Base-by-base conservation (phyloP, 1,140 invertebrate genomes). In the Brachionus calyciflorus region DNA sequence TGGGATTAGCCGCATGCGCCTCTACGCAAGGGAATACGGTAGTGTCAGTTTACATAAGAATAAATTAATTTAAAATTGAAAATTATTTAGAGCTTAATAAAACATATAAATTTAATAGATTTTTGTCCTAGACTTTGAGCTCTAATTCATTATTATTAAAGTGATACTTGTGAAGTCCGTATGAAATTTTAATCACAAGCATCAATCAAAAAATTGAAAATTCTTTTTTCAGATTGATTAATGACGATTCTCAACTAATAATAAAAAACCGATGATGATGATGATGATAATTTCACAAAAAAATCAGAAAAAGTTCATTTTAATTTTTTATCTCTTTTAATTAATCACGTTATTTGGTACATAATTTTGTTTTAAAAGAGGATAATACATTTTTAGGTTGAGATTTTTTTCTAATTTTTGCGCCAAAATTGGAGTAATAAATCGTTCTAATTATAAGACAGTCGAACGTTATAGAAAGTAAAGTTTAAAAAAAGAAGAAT, bases 61-160 rank as follows among this genome's bases (percentile, higher is more conserved):
- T 53, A 53, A 53, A 53, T 53, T 53, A 53, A 53, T 53, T 53
- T 53, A 26, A 53, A 53, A 53, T 26, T 53, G n/a, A 53, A 53
- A 53, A 53, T 53, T 26, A 53, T 53, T 53, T 53, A 53, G 49
- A 53, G 49, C 49, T 53, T 53, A 53, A 53, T 21, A 51, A 51
- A 44, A 51, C 49, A 51, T 51, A 51, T 51, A 51, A 51, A 51
- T 51, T 51, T 5, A 51, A 51, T 21, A 51, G 49, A 51, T 51
- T 51, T 51, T 51, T 51, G 49, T 51, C 49, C 49, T 51, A 51
- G 49, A 51, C 49, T 51, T 5, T 51, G 49, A 51, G 49, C 49
- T 51, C 49, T 51, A 51, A 51, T 51, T 51, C 49, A 51, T 5
- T 51, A 51, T 51, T 51, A 51, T 51, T 51, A 51, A 51, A 51